Conservation (phyloP, 1,140 invertebrate genomes). For the Pseudomyrmex cubaensis region DNA sequence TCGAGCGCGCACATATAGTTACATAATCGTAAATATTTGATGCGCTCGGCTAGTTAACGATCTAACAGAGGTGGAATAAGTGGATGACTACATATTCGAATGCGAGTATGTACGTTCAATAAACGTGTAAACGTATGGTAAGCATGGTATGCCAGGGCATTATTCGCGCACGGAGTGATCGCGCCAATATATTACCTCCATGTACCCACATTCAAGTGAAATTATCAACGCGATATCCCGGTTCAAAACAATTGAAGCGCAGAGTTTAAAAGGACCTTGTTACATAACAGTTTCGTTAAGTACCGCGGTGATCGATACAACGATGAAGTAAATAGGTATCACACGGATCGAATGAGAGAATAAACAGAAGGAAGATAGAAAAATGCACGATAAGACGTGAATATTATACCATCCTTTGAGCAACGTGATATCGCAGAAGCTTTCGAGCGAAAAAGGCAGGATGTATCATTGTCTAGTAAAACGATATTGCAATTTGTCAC, state of each 20-base stretch:
- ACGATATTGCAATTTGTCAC: neutral
- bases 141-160: neutral
- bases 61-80: slow-evolving; percentile 17
- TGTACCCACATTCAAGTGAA: neutral
- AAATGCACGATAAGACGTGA: neutral
- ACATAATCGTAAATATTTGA: slow-evolving; percentile 50
- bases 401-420: slow-evolving; percentile 30
- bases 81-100: slow-evolving; percentile 44
- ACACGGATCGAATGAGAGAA: neutral
- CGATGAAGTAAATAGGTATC: neutral
- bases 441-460: slow-evolving; percentile 32
- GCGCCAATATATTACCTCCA: slow-evolving; percentile 18
- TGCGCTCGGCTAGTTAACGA: slow-evolving; percentile 27
- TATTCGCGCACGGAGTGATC: no score
- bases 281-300: slow-evolving; percentile 18
- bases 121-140: neutral
- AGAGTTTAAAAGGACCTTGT: neutral
- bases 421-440: slow-evolving; percentile 16
- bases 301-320: slow-evolving; percentile 16
- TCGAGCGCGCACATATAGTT: slow-evolving; percentile 18
- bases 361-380: neutral
- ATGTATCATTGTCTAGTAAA: slow-evolving; percentile 24
- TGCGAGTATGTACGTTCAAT: neutral
- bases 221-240: slow-evolving; percentile 8
- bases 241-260: neutral